phyloP scores from a whole-genome alignment of 2,797 vertebrate species.

The Clamator glandarius region DNA sequence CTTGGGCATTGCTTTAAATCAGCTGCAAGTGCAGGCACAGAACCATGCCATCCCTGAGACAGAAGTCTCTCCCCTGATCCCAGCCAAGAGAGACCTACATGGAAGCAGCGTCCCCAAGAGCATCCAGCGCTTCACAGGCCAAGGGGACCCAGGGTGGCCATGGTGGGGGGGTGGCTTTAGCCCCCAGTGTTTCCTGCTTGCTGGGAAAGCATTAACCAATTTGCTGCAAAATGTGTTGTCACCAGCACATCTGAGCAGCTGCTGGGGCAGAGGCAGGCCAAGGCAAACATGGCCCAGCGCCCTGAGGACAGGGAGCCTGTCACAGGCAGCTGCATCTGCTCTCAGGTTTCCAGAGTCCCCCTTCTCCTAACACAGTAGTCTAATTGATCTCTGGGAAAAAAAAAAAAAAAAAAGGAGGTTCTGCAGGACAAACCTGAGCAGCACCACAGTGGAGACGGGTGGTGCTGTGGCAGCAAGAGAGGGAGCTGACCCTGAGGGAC shows the following conservation, averaged over 20 bases:
- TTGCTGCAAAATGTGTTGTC: conserved; percentile 63
- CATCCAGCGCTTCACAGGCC: background rate
- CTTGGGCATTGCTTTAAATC: conserved; percentile 26
- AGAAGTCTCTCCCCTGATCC: background rate
- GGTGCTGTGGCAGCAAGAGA: background rate
- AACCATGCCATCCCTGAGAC: background rate
- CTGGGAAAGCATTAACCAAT: conserved; percentile 64
- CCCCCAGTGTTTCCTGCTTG: background rate
- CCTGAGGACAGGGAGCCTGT: background rate
- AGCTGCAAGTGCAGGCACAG: conserved; percentile 1
- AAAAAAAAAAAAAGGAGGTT: background rate
- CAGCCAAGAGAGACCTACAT: accelerated
- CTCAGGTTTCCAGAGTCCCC: background rate
- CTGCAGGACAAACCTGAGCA: background rate
- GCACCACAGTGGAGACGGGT: background rate
- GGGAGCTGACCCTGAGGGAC: background rate
- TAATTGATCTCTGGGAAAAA: background rate
- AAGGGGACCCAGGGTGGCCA: accelerated
- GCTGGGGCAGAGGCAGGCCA: conserved; percentile 47
- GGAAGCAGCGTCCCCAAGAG: background rate
- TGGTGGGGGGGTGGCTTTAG: background rate
- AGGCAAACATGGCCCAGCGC: conserved; percentile 42
- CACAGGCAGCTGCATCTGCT: background rate
- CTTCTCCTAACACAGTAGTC: background rate
- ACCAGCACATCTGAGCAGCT: conserved; percentile 59